Base-by-base conservation (phyloP, 2,888 invertebrate genomes). In the Dusona sp. region DNA sequence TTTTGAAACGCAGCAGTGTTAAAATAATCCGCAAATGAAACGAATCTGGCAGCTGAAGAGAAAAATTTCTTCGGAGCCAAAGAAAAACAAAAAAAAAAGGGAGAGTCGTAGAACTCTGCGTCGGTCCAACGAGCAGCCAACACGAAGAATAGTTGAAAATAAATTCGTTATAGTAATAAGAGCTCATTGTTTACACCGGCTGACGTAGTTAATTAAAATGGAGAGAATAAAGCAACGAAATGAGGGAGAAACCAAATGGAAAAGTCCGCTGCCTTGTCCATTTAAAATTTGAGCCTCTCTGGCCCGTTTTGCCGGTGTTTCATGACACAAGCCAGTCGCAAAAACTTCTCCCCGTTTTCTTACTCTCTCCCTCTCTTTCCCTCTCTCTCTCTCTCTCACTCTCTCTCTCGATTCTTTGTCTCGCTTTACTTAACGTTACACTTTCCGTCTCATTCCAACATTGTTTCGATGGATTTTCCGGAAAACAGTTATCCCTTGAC, bases 111-210 rank as follows among this genome's bases (percentile, higher is more conserved):
- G 42, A 51, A 64, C 1, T 13, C 29, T 38, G 29, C 11, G 48
- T n/a, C 22, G 70, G 65, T 48, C 57, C 42, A 36, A 67, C 64
- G 75, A 13, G 75, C 51, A 72, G 74, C 70, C 67, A 19, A 72
- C 79, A 72, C 72, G 57, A 42, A 54, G 82, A 88, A 89, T 90
- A 89, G 88, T 90, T 89, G 87, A 84, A 87, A 91, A 89, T 91
- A 92, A 90, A 92, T 91, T 91, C 88, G 88, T 88, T 82, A n/a
- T n/a, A 90, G 90, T 90, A 92, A 90, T 88, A 89, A 90, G 88
- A 84, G 88, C 74, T 82, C 68, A 79, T 81, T 85, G 85, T 75
- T 82, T 82, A 85, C 72, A 72, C 79, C 74, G 70, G 82, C 79
- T 82, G 79, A 75, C 68, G 74, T 73, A 54, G 70, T 79, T 85